phyloP scores from a whole-genome alignment of 92 coral and sea anemone species.

The Porites cylindrica region DNA sequence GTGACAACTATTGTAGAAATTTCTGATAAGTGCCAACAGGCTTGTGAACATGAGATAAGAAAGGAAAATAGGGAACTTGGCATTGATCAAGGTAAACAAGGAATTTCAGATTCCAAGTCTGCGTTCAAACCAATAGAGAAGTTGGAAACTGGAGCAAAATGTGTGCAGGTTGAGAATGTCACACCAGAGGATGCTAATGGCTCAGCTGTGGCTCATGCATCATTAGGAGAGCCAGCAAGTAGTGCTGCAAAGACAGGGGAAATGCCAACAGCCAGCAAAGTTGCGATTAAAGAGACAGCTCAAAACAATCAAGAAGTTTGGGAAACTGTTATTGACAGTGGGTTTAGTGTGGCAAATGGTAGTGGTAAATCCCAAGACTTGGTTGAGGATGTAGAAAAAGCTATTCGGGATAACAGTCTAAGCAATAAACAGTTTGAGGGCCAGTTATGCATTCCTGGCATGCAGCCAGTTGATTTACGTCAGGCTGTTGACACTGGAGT shows the following conservation, averaged over 20 bases:
- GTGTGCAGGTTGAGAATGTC: constrained; percentile 6
- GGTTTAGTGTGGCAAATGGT: constrained; percentile 62
- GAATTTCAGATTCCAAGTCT: constrained; percentile 1
- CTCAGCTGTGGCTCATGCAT: neutral
- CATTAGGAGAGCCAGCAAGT: constrained; percentile 3
- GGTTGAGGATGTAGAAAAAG: constrained; percentile 64
- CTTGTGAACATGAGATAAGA: constrained; percentile 41
- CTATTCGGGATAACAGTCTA: constrained; percentile 16
- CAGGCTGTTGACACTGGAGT: constrained; percentile 61
- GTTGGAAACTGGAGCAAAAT: constrained; percentile 3
- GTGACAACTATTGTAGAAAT: constrained; percentile 33
- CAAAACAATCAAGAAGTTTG: constrained; percentile 77
- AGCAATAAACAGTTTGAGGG: constrained; percentile 14
- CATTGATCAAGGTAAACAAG: constrained; percentile 11
- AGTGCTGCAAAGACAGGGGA: constrained; percentile 50
- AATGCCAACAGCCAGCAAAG: constrained; percentile 53
- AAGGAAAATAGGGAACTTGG: constrained; percentile 28
- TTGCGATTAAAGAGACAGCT: neutral
- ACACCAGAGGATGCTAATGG: neutral
- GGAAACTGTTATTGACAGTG: constrained; percentile 95
- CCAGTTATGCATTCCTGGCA: constrained; percentile 30
- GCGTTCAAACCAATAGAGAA: constrained; percentile 6
- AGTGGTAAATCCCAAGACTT: constrained; percentile 30
- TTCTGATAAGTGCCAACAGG: constrained; percentile 39
- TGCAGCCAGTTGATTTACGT: constrained; percentile 52